These are phyloP conservation scores for Asobara japonica DNA, from an alignment of 1,140 invertebrate species.

Conservation along the genomic window DNA sequence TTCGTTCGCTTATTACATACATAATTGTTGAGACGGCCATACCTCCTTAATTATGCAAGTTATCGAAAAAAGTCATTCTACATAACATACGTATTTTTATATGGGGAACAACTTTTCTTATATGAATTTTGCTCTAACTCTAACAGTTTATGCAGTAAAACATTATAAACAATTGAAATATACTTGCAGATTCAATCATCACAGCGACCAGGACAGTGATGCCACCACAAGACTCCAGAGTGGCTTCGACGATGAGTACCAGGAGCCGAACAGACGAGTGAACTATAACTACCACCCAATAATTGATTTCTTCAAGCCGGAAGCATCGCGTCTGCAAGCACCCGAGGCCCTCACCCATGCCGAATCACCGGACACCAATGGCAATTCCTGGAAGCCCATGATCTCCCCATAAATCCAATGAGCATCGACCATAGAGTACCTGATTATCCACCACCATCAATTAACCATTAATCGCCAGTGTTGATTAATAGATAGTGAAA, in stretches of 20 bases:
- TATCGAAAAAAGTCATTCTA: too few species aligned
- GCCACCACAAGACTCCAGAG: conserved; percentile 51
- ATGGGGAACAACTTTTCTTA: too few species aligned
- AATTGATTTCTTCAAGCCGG: conserved; percentile 81
- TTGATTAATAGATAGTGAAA: neutral
- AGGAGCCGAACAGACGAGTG: conserved; percentile 68
- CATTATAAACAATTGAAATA: neutral
- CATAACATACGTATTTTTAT: too few species aligned
- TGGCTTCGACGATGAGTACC: conserved; percentile 58
- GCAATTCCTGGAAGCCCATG: conserved; percentile 61
- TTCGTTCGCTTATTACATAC: too few species aligned
- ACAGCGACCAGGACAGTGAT: conserved; percentile 50
- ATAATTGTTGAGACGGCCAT: too few species aligned
- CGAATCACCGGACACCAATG: conserved; percentile 33
- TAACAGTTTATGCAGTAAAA: too few species aligned
- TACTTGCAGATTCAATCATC: conserved; percentile 46
- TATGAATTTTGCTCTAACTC: too few species aligned
- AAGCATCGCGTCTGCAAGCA: conserved; percentile 60
- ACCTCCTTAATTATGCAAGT: too few species aligned
- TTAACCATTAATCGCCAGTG: neutral
- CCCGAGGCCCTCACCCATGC: conserved; percentile 37
- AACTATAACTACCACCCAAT: conserved; percentile 89
- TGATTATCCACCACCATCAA: neutral
- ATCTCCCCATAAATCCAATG: conserved; percentile 46
- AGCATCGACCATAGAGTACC: neutral